Percentiles rank a stretch among this genome's conserved stretches.
Evolutionary conservation across 2,113 vertebrate species (phyloP).

Genomic region (Neolamprologus modestus): DNA sequence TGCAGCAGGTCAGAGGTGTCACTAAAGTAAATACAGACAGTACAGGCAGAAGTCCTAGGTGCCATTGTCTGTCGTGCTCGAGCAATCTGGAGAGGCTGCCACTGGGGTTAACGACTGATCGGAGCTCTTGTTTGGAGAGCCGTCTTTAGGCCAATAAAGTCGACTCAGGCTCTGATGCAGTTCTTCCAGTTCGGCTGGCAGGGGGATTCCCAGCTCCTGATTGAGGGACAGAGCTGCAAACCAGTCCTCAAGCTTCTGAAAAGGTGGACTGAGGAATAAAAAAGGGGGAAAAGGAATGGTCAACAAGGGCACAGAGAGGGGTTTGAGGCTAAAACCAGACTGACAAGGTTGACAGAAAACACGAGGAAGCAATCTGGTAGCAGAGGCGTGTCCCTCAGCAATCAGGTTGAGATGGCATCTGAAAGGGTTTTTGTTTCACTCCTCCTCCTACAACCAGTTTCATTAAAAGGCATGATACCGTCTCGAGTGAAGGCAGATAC

Average conservation of each 20-base stretch:
- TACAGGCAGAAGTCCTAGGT: conserved; percentile 24
- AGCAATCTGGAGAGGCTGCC: conserved; percentile 15
- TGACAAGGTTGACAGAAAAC: conserved; percentile 26
- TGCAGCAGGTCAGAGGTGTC: conserved; percentile 53
- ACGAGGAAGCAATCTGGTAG: conserved; percentile 37
- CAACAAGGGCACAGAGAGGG: neutral
- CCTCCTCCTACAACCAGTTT: neutral
- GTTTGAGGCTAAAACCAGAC: conserved; percentile 23
- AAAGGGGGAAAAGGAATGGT: neutral
- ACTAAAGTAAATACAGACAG: neutral
- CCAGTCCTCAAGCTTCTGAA: conserved; percentile 92
- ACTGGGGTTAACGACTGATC: neutral
- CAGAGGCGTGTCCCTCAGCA: conserved; percentile 1
- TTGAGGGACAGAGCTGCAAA: conserved; percentile 87
- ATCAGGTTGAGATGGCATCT: conserved; percentile 7
- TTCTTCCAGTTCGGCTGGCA: conserved; percentile 88
- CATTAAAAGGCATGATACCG: neutral
- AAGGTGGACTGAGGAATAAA: conserved; percentile 75
- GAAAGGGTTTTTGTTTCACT: neutral
- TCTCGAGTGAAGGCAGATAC: neutral
- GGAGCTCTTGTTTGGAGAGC: neutral
- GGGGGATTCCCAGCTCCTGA: conserved; percentile 88
- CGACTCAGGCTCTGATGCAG: conserved; percentile 77
- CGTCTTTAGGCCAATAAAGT: conserved; percentile 50
- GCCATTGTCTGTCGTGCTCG: conserved; percentile 12